These are phyloP conservation scores for Paralvinella palmiformis DNA, from an alignment of 1,140 invertebrate genomes.

Conservation along the genomic window DNA sequence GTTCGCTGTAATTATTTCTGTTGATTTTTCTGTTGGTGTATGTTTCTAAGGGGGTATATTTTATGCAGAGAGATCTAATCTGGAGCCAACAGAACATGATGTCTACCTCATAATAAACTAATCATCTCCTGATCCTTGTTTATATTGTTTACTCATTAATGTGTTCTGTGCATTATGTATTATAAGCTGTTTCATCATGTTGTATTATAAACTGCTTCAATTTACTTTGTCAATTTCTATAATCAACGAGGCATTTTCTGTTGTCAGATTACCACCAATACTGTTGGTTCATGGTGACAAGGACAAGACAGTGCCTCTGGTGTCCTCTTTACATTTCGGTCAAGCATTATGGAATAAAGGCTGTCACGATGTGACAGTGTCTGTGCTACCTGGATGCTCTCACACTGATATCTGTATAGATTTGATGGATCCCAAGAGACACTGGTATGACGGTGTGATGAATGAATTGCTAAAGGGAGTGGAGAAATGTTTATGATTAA, in stretches of 20 bases:
- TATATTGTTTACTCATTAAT: no score
- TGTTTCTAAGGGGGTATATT: no score
- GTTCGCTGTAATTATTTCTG: no score
- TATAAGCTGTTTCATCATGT: neutral
- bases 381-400: conserved; percentile 40
- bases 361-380: conserved; percentile 16
- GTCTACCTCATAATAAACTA: no score
- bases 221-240: neutral
- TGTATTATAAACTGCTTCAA: neutral
- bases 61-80: no score
- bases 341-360: conserved; percentile 25
- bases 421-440: conserved; percentile 33
- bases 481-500: no score
- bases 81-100: no score
- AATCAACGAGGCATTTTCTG: neutral
- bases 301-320: conserved; percentile 37
- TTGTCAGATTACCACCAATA: conserved; percentile 39
- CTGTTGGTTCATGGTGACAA: conserved; percentile 40
- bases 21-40: no score
- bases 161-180: neutral
- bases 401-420: conserved; percentile 42
- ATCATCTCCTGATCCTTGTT: no score
- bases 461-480: conserved; percentile 14
- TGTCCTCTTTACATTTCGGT: conserved; percentile 31
- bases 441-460: conserved; percentile 35